A percentile compares a stretch with the other conserved stretches of the same genome.
phyloP scores from a whole-genome alignment of 2,113 vertebrate species.

The Potamarius usumacintae region DNA sequence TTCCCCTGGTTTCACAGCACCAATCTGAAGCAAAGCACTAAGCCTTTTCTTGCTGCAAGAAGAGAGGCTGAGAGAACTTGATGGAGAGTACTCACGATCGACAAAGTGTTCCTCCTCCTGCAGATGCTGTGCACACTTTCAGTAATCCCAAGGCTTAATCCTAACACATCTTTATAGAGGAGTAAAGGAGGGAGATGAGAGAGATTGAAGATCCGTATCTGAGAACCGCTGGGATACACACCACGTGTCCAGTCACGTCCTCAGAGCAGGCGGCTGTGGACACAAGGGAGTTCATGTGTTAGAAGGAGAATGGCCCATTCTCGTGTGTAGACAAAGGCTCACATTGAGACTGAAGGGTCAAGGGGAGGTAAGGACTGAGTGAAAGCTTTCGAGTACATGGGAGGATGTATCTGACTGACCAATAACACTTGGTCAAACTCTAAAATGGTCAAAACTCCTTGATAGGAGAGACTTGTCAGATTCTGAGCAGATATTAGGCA shows the following conservation, averaged over 20 bases:
- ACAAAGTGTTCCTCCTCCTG: slow-evolving; percentile 43
- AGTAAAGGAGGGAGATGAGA: neutral
- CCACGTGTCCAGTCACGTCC: slow-evolving; percentile 61
- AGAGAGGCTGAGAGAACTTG: slow-evolving; percentile 43
- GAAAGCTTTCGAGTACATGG: slow-evolving; percentile 21
- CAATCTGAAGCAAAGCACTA: slow-evolving; percentile 26
- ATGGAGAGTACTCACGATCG: slow-evolving; percentile 67
- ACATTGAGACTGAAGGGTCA: slow-evolving; percentile 42
- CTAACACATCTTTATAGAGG: slow-evolving; percentile 49
- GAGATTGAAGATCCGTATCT: slow-evolving; percentile 18
- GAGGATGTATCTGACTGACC: neutral
- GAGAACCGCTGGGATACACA: slow-evolving; percentile 55
- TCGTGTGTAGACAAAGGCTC: slow-evolving; percentile 55
- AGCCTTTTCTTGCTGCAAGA: slow-evolving; percentile 31
- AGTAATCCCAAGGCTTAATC: slow-evolving; percentile 49
- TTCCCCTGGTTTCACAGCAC: slow-evolving; percentile 12
- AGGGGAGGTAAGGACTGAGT: slow-evolving; percentile 28
- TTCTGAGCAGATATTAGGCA: neutral
- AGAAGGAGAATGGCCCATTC: slow-evolving; percentile 67
- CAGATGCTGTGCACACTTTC: slow-evolving; percentile 45
- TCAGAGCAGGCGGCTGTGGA: slow-evolving; percentile 64
- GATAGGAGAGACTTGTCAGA: neutral
- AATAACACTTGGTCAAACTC: neutral
- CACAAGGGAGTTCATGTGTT: slow-evolving; percentile 67
- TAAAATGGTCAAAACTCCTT: neutral